phyloP scores from a whole-genome alignment of 2,797 vertebrate species.

The Enoplosus armatus region DNA sequence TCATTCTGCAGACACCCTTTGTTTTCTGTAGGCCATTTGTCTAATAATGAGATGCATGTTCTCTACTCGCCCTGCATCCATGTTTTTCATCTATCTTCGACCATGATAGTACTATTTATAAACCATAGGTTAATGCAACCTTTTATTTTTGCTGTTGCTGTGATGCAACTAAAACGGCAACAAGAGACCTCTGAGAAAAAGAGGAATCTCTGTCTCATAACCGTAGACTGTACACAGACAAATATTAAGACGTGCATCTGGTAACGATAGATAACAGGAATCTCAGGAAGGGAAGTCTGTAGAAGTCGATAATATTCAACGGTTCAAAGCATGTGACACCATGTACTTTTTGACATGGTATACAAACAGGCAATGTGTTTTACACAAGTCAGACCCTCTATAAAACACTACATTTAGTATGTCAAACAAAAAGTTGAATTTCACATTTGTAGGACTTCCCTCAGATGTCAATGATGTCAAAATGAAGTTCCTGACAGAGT shows the following conservation, averaged over 20 bases:
- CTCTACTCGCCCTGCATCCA: constrained; percentile 33
- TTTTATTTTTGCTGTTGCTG: constrained; percentile 8
- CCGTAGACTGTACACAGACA: too few species aligned
- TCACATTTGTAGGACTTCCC: constrained; percentile 8
- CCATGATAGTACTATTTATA: constrained; percentile 29
- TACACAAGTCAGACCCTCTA: not conserved
- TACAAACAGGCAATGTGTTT: constrained; percentile 1
- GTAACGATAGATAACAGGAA: constrained; percentile 59
- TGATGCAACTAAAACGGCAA: not conserved
- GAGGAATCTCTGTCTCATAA: not conserved
- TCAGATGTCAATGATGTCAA: constrained; percentile 14
- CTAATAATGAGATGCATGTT: constrained; percentile 36
- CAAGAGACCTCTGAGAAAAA: not conserved
- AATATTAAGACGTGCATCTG: constrained; percentile 18
- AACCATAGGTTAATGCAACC: not conserved
- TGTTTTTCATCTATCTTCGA: constrained; percentile 40
- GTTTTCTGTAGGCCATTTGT: constrained; percentile 26
- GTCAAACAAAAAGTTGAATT: not conserved
- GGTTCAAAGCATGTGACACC: constrained; percentile 27
- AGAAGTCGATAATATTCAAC: constrained; percentile 43
- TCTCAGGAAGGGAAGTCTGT: constrained; percentile 21
- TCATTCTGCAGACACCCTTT: not conserved
- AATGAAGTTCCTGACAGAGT: constrained; percentile 20
- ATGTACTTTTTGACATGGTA: not conserved
- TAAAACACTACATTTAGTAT: not conserved